These are phyloP conservation scores for Heliocidaris erythrogramma DNA, from an alignment of 35 echinoderm and acorn worm species.

Conservation along the genomic window DNA sequence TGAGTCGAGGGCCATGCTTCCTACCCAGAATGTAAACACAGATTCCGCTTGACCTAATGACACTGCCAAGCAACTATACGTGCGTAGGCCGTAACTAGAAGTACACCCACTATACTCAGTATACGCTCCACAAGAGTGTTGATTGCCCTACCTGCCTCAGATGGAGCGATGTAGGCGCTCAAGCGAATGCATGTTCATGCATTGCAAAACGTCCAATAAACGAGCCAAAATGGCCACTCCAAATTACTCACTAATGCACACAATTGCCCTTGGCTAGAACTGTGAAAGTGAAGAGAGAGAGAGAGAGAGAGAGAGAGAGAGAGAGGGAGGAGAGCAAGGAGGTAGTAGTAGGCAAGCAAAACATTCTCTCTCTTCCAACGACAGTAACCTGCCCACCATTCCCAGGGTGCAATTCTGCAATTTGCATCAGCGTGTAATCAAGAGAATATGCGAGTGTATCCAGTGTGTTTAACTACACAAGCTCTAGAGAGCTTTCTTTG, in stretches of 20 bases:
- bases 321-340: background rate
- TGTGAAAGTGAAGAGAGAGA: background rate
- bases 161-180: background rate
- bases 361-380: background rate
- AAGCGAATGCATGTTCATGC: background rate
- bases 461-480: background rate
- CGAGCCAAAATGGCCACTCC: slow-evolving; percentile 14
- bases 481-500: background rate
- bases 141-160: background rate
- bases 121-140: background rate
- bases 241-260: slow-evolving; percentile 5
- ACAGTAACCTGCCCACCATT: background rate
- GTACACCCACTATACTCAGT: background rate
- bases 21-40: slow-evolving; percentile 20
- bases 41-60: slow-evolving; percentile 19
- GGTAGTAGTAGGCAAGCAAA: background rate
- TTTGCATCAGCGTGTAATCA: slow-evolving; percentile 1
- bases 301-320: background rate
- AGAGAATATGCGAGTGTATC: background rate
- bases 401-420: background rate
- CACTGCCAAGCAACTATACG: background rate
- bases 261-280: background rate
- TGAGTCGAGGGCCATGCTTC: slow-evolving; percentile 32
- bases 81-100: background rate
- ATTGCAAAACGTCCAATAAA: background rate